Evolutionary conservation across 2,797 vertebrate species (phyloP).

Genomic region (Diceros bicornis): DNA sequence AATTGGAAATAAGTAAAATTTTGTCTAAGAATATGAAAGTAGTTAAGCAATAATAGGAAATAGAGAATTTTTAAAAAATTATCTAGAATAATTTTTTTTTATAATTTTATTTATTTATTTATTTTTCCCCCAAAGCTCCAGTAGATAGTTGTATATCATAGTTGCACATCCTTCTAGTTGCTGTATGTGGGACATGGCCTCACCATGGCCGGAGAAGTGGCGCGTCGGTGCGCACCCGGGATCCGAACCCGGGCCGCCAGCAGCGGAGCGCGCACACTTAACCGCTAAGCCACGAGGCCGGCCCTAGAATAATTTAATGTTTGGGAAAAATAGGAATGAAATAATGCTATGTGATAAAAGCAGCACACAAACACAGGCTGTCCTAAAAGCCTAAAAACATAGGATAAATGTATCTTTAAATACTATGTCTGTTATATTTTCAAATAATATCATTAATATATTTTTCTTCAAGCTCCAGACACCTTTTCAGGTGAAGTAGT

Average conservation of each 20-base stretch:
- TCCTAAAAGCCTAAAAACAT: background rate
- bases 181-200: too few relatives aligned
- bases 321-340: conserved; percentile 7
- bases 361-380: background rate
- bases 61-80: background rate
- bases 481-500: background rate
- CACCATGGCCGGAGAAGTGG: too few relatives aligned
- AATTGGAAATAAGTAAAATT: background rate
- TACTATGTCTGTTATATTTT: background rate
- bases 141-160: too few relatives aligned
- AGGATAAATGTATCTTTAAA: background rate
- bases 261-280: too few relatives aligned
- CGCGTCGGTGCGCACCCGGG: too few relatives aligned
- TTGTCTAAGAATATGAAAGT: background rate
- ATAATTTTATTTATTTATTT: too few relatives aligned
- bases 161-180: too few relatives aligned
- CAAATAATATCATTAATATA: background rate
- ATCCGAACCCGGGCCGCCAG: too few relatives aligned
- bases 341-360: background rate
- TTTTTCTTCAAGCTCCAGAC: background rate
- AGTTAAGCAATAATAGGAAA: background rate
- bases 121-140: too few relatives aligned
- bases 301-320: background rate
- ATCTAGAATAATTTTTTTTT: background rate
- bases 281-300: too few relatives aligned